Evolutionary conservation across 1,140 invertebrate genomes (phyloP).

Genomic region (Panonychus citri): DNA sequence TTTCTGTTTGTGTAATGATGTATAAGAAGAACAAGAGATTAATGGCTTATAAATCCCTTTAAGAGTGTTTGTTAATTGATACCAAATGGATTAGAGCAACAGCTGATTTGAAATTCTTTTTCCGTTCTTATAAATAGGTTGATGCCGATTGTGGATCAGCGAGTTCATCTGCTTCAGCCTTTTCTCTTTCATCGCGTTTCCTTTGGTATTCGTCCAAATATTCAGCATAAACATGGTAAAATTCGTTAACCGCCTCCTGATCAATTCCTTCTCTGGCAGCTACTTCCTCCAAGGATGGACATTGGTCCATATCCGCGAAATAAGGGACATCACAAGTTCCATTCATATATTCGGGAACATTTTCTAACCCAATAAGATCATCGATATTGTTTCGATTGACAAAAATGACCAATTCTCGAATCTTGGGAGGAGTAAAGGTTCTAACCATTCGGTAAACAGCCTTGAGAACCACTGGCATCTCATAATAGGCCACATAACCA

Average conservation of each 20-base stretch:
- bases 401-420: background rate
- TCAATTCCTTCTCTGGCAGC: background rate
- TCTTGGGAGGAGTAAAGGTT: background rate
- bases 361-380: background rate
- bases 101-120: no score
- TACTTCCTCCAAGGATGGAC: background rate
- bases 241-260: background rate
- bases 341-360: background rate
- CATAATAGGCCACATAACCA: background rate
- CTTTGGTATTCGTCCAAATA: background rate
- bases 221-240: background rate
- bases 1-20: no score
- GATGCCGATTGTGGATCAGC: no score
- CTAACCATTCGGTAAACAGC: conserved; percentile 5
- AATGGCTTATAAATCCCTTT: no score
- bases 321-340: background rate
- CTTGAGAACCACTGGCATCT: conserved; percentile 6
- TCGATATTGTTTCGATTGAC: background rate
- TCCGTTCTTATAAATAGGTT: no score
- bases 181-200: background rate
- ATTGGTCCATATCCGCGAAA: background rate
- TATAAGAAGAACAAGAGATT: no score
- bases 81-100: no score
- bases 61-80: no score
- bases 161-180: background rate